Base-by-base conservation (phyloP, 2,113 vertebrate genomes). In the Motacilla tschutschensis region DNA sequence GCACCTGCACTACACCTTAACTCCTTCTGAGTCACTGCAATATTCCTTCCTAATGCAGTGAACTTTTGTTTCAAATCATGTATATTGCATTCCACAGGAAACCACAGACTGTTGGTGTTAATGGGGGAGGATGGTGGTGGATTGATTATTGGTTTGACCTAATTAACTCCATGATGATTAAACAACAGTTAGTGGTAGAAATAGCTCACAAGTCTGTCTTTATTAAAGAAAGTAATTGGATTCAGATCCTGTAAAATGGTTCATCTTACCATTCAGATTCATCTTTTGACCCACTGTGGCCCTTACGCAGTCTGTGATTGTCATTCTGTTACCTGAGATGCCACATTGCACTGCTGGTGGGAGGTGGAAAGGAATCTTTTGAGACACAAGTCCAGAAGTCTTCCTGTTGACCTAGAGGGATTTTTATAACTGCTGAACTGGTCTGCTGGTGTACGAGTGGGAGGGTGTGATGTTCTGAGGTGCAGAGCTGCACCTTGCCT, bases 141-240 rank as follows among this genome's bases (percentile, higher is more conserved):
- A 93, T 87, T 85, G 90, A 92, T 89, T 90, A 88, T 93, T 91
- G 75, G 70, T 71, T 92, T 90, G 81, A 60, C 83, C 90, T 94
- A 88, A 94, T 95, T 94, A 92, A 90, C 60, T 87, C 43, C 28
- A 3, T 35, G 40, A 54, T 77, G 76, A 60, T 65, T 93, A 88
- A 82, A 72, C 47, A 84, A 57, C 29, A 66, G n/a, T 43, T 70
- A 64, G n/a, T 62, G 35, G 50, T 53, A 66, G 62, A 79, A 91
- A 71, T 59, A 71, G 20, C 33, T 90, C 67, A 66, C 14, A 81
- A 31, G 36, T 70, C 36, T 85, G 50, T 55, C 47, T 84, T 78
- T 83, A 41, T 9, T 76, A 36, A 81, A 74, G n/a, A 28, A 76
- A 59, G 17, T 58, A 14, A 35, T 48, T 67, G 17, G 43, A 53